Base-by-base conservation (phyloP, 2,888 invertebrate species). In the Drosophila rellima region DNA sequence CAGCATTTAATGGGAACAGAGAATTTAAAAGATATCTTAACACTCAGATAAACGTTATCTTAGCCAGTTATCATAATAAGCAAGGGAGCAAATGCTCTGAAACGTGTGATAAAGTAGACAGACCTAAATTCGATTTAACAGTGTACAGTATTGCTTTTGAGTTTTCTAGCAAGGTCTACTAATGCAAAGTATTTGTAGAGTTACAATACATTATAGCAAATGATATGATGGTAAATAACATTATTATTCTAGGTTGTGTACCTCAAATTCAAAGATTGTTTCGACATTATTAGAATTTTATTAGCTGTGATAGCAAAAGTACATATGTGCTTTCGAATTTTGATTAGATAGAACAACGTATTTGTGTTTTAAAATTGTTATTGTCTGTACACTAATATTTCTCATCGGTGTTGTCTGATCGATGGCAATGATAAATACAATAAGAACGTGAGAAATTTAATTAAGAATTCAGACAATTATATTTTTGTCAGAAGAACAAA, bases 21-120 rank as follows among this genome's bases (percentile, higher is more conserved):
- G 33, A 33, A 51, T 39, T 66, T 55, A 31, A 56, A 56, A 65
- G 29, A n/a, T 48, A 50, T 59, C 37, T 65, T 11, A 39, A 66
- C 44, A 48, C 18, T 11, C 23, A 45, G 68, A 68, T 67, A 69
- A 69, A 26, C 15, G 5, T 23, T 60, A 69, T 69, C 69, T 69
- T 3, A 15, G 60, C 31, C 42, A 10, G 23, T 23, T 69, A 69
- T 48, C 68, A 15, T 1, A 20, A 31, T 35, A 11, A 55, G 8
- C 18, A 26, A 2, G 8, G 3, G 1, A 44, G 4, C 44, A 42
- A 64, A 45, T 37, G 18, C 5, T 37, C 26, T 15, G 15, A 51
- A 39, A n/a, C 17, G 18, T 65, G 44, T 45, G 51, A 64, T 50
- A 23, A 26, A 44, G 15, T 13, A 51, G 31, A 17, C 15, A 29